Evolutionary conservation across 2,113 vertebrate genomes (phyloP).

Genomic region (Platycercus adscitus): DNA sequence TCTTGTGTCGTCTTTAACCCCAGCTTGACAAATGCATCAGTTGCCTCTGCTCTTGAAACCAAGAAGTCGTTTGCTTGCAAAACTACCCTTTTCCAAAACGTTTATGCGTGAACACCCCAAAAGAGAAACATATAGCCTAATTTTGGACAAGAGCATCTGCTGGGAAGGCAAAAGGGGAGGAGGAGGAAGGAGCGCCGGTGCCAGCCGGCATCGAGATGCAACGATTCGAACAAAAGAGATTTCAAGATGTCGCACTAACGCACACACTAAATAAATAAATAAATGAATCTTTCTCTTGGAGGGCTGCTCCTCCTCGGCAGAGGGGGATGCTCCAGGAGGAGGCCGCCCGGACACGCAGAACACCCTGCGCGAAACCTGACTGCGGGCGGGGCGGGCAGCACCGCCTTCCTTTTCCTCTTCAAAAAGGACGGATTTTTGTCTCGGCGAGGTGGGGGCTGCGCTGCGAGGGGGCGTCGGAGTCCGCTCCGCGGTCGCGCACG

Average conservation of each 20-base stretch:
- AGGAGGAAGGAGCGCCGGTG: background rate
- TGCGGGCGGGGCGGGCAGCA: background rate
- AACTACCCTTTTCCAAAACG: background rate
- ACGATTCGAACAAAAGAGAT: slow-evolving; percentile 36
- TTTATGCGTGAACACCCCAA: background rate
- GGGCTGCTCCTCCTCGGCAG: background rate
- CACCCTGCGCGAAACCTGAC: background rate
- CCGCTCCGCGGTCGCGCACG: background rate
- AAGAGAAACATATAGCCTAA: background rate
- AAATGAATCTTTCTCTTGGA: background rate
- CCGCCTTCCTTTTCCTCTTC: background rate
- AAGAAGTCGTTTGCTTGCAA: background rate
- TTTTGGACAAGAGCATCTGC: background rate
- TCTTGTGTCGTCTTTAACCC: background rate
- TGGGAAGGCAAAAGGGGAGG: background rate
- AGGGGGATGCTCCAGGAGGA: background rate
- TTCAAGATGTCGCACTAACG: slow-evolving; percentile 32
- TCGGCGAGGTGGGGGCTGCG: background rate
- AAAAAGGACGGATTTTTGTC: background rate
- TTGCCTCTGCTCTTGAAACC: background rate
- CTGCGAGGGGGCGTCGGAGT: no score
- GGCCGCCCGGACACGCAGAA: background rate
- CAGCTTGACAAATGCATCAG: background rate
- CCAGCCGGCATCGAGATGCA: background rate
- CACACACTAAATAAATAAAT: background rate